Evolutionary conservation across 2,113 vertebrate genomes (phyloP).

Genomic region (Campylomormyrus numenius): DNA sequence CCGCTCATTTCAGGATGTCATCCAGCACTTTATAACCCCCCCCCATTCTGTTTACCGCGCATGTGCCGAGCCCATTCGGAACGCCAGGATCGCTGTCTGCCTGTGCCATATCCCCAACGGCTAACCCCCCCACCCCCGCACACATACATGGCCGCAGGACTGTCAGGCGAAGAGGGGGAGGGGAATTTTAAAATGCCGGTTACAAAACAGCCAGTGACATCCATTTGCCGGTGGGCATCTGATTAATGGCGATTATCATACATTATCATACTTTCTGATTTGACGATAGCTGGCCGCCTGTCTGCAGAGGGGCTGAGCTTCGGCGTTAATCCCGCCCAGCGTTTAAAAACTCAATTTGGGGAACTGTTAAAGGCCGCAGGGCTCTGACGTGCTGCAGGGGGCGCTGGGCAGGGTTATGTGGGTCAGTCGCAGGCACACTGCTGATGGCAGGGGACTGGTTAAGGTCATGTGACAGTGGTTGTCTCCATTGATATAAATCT

Average conservation of each 20-base stretch:
- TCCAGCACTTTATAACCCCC: neutral
- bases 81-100: neutral
- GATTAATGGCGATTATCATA: conserved; percentile 94
- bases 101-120: conserved; percentile 40
- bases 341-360: conserved; percentile 33
- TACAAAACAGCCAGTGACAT: conserved; percentile 76
- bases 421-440: neutral
- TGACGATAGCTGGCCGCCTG: conserved; percentile 80
- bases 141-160: conserved; percentile 54
- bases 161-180: conserved; percentile 65
- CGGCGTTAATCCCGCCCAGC: conserved; percentile 54
- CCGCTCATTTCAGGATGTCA: neutral
- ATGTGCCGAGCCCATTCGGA: neutral
- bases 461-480: neutral
- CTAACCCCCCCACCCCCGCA: neutral
- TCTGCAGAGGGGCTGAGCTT: conserved; percentile 62
- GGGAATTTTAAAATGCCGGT: conserved; percentile 87
- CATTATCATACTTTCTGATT: conserved; percentile 94
- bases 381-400: neutral
- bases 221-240: conserved; percentile 79
- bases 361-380: conserved; percentile 20
- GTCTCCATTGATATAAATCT: neutral
- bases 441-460: neutral
- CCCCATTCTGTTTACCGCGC: neutral
- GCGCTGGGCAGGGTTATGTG: neutral